These are phyloP conservation scores for Acanthiza pusilla DNA, from an alignment of 2,797 vertebrate species.

Conservation along the genomic window DNA sequence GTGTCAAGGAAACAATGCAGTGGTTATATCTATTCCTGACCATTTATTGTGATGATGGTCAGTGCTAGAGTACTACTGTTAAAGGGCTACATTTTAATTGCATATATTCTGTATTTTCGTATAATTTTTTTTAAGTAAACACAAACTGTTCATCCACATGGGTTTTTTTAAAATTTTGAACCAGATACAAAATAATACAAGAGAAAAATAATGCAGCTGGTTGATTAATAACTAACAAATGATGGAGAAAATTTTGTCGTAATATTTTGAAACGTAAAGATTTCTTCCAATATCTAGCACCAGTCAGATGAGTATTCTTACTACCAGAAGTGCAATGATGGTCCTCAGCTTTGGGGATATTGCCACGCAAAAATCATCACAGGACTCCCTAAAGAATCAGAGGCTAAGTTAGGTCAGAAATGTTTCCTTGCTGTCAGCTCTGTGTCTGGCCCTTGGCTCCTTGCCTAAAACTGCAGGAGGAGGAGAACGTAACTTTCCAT, in stretches of 20 bases:
- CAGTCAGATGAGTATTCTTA: not conserved
- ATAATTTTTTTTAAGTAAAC: slow-evolving; percentile 43
- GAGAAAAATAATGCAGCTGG: not conserved
- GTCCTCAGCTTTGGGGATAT: not conserved
- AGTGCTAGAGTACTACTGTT: slow-evolving; percentile 36
- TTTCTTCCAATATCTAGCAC: not conserved
- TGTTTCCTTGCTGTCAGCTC: not conserved
- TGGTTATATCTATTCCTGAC: not conserved
- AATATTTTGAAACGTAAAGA: not conserved
- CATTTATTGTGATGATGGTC: slow-evolving; percentile 18
- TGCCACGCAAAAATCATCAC: not conserved
- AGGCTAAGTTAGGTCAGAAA: not conserved
- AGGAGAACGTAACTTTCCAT: not conserved
- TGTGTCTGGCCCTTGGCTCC: not conserved
- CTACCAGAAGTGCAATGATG: not conserved
- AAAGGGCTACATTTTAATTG: slow-evolving; percentile 49
- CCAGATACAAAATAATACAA: not conserved
- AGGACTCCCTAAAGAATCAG: not conserved
- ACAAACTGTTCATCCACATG: not conserved
- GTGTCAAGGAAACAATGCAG: not conserved
- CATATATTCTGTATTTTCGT: slow-evolving; percentile 52
- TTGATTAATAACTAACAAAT: not conserved
- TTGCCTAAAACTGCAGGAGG: not conserved
- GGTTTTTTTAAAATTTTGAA: slow-evolving; percentile 1
- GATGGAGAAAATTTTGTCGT: not conserved